These are phyloP conservation scores for Drosophila prosaltans DNA, from an alignment of 1,140 invertebrate genomes.

Conservation along the genomic window DNA sequence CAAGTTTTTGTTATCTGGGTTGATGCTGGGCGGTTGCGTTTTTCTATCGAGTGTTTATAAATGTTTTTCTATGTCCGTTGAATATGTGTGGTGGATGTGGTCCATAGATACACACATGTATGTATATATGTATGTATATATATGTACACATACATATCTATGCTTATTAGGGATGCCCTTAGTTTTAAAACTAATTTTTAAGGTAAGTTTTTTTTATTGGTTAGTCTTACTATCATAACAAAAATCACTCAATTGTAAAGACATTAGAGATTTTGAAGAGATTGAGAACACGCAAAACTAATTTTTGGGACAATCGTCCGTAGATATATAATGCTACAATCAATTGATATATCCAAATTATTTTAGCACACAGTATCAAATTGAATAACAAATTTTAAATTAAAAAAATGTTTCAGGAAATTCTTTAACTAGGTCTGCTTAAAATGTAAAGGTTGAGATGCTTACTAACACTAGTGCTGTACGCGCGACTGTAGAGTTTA, in stretches of 20 bases:
- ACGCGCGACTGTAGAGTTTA: too few relatives aligned
- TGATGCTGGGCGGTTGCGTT: slow-evolving; percentile 41
- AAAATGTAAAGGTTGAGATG: too few relatives aligned
- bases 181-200: background rate
- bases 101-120: background rate
- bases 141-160: slow-evolving; percentile 8
- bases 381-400: too few relatives aligned
- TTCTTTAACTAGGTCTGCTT: too few relatives aligned
- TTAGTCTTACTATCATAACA: background rate
- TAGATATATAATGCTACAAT: too few relatives aligned
- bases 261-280: too few relatives aligned
- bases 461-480: too few relatives aligned
- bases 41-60: slow-evolving; percentile 78
- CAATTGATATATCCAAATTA: too few relatives aligned
- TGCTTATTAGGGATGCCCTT: slow-evolving; percentile 3
- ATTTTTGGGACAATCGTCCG: too few relatives aligned
- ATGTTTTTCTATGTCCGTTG: slow-evolving; percentile 47
- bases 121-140: background rate
- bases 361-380: too few relatives aligned
- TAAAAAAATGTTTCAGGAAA: too few relatives aligned
- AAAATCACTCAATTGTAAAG: background rate
- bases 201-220: background rate
- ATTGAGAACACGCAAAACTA: too few relatives aligned
- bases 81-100: slow-evolving; percentile 16
- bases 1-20: slow-evolving; percentile 72